Conservation (phyloP, 1,140 invertebrate species). For the Penaeus chinensis region DNA sequence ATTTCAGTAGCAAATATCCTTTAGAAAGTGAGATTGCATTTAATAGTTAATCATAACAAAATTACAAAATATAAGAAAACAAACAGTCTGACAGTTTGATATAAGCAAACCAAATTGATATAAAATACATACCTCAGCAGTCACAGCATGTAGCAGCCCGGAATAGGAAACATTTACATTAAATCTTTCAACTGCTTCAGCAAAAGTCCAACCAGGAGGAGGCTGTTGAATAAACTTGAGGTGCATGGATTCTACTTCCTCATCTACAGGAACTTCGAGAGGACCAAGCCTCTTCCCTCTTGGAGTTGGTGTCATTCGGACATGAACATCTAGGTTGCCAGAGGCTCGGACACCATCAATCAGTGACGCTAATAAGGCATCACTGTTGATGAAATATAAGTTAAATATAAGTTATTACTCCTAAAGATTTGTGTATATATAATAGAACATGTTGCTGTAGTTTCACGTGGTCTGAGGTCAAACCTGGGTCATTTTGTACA, state of each 20-base stretch:
- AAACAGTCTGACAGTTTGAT: too few species aligned
- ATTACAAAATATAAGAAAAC: not conserved
- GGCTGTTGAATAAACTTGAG: conserved; percentile 84
- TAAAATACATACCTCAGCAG: conserved; percentile 85
- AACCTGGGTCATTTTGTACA: too few species aligned
- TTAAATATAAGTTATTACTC: conserved; percentile 11
- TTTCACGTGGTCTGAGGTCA: not conserved
- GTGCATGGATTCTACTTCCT: conserved; percentile 91
- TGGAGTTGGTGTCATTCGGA: conserved; percentile 85
- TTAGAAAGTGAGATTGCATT: too few species aligned
- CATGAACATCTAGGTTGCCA: conserved; percentile 97
- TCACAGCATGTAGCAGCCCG: conserved; percentile 94
- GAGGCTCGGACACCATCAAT: conserved; percentile 95
- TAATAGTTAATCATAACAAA: not conserved
- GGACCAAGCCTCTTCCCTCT: conserved; percentile 90
- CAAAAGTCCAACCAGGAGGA: conserved; percentile 76
- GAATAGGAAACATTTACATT: conserved; percentile 98
- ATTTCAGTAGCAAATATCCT: too few species aligned
- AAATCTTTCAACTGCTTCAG: conserved; percentile 83
- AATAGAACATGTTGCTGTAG: conserved; percentile 20
- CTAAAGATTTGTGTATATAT: conserved; percentile 29
- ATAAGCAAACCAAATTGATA: not conserved
- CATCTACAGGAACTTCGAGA: conserved; percentile 87
- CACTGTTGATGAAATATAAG: conserved; percentile 72
- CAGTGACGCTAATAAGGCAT: conserved; percentile 93